A percentile compares a stretch with the other conserved stretches of the same genome.
Evolutionary conservation across 2,888 invertebrate genomes (phyloP).

Genomic region (Mystacides longicornis): DNA sequence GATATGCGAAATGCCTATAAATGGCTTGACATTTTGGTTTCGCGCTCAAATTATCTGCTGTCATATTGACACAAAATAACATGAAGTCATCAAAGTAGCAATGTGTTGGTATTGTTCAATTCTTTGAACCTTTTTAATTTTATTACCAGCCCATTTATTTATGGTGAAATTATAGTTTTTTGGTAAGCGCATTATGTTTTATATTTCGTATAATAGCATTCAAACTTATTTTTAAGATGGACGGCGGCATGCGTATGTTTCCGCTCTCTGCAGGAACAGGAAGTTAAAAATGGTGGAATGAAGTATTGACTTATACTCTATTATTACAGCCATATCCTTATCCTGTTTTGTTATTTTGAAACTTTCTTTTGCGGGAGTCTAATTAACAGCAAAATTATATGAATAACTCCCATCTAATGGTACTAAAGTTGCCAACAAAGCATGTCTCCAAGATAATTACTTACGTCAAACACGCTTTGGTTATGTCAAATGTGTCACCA

Average conservation of each 20-base stretch:
- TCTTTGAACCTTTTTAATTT: background rate
- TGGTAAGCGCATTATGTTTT: background rate
- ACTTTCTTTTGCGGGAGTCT: background rate
- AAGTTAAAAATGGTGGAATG: background rate
- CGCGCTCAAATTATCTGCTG: background rate
- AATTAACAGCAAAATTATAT: no score
- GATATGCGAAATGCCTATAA: background rate
- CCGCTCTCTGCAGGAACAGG: constrained; percentile 5
- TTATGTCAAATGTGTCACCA: no score
- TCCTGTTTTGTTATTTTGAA: background rate
- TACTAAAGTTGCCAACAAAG: no score
- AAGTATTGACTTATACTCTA: background rate
- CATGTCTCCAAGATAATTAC: no score
- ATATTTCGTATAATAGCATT: background rate
- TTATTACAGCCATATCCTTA: background rate
- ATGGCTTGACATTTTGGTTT: background rate
- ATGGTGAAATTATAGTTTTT: background rate
- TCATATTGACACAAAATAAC: background rate
- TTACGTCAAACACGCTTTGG: no score
- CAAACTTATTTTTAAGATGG: constrained; percentile 4
- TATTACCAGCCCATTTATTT: background rate
- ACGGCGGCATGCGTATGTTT: constrained; percentile 6
- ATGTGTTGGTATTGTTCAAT: background rate
- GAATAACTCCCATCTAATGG: no score
- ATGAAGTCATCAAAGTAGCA: background rate